Evolutionary conservation across 2,113 vertebrate genomes (phyloP).

Genomic region (Gnathonemus longibarbis): DNA sequence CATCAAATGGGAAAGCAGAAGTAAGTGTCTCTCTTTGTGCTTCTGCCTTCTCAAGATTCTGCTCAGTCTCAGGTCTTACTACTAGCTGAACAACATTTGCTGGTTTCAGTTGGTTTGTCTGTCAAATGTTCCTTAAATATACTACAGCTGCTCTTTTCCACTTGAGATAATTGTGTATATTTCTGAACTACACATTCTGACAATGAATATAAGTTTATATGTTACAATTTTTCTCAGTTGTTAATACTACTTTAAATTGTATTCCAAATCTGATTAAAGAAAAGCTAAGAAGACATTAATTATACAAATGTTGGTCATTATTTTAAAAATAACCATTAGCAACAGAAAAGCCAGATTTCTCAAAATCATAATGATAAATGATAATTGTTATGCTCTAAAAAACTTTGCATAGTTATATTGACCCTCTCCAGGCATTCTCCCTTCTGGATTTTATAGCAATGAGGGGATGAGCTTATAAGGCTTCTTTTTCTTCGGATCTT

Average conservation of each 20-base stretch:
- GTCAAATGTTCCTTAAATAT: not conserved
- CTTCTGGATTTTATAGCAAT: not conserved
- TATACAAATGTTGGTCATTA: not conserved
- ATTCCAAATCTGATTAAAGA: not conserved
- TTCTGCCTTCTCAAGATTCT: not conserved
- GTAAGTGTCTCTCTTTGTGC: constrained; percentile 51
- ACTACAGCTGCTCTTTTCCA: not conserved
- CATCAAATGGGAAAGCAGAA: constrained; percentile 72
- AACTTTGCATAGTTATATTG: not conserved
- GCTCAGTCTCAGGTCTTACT: not conserved
- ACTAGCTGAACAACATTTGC: not conserved
- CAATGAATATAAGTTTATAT: not conserved
- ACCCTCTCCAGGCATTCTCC: not conserved
- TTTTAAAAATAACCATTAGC: not conserved
- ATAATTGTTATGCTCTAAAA: not conserved
- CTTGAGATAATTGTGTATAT: not conserved
- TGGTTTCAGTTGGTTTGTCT: not conserved
- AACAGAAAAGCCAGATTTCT: not conserved
- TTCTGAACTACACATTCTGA: not conserved
- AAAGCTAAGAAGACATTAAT: not conserved
- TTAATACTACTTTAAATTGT: not conserved
- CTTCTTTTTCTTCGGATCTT: not conserved
- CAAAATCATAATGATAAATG: not conserved
- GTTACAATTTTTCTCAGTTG: not conserved
- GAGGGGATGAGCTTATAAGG: not conserved